Evolutionary conservation across 2,888 invertebrate species (phyloP).

Genomic region (Laspeyria flexula): DNA sequence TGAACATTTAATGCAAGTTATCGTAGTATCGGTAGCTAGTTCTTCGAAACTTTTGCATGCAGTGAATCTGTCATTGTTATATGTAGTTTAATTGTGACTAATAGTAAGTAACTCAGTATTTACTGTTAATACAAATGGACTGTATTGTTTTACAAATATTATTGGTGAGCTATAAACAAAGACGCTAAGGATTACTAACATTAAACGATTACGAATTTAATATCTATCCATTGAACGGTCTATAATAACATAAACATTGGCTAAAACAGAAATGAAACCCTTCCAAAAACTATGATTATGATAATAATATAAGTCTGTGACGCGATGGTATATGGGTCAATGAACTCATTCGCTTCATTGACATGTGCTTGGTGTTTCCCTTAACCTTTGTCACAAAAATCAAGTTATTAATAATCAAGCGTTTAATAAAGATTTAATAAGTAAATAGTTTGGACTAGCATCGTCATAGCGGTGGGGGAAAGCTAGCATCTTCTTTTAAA

Average conservation of each 20-base stretch:
- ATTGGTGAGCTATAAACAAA: not conserved
- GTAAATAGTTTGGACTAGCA: too few relatives aligned
- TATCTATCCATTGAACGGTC: not conserved
- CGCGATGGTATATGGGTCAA: too few relatives aligned
- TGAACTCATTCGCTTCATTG: too few relatives aligned
- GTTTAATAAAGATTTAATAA: too few relatives aligned
- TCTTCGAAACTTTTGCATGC: constrained; percentile 9
- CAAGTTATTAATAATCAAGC: too few relatives aligned
- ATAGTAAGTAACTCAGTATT: constrained; percentile 1
- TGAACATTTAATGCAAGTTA: constrained; percentile 1
- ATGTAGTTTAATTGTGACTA: constrained; percentile 7
- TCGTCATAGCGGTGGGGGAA: too few relatives aligned
- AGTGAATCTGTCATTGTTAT: constrained; percentile 7
- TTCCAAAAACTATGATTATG: too few relatives aligned
- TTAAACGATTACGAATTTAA: not conserved
- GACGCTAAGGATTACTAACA: not conserved
- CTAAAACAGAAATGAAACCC: too few relatives aligned
- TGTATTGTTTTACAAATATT: not conserved
- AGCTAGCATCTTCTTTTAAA: too few relatives aligned
- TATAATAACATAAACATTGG: not conserved
- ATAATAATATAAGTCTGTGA: too few relatives aligned
- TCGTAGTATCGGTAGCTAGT: constrained; percentile 2
- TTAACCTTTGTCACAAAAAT: too few relatives aligned
- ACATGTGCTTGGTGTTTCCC: too few relatives aligned
- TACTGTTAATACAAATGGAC: not conserved